Evolutionary conservation across 1,140 invertebrate genomes (phyloP).

Genomic region (Drosophila obscura): DNA sequence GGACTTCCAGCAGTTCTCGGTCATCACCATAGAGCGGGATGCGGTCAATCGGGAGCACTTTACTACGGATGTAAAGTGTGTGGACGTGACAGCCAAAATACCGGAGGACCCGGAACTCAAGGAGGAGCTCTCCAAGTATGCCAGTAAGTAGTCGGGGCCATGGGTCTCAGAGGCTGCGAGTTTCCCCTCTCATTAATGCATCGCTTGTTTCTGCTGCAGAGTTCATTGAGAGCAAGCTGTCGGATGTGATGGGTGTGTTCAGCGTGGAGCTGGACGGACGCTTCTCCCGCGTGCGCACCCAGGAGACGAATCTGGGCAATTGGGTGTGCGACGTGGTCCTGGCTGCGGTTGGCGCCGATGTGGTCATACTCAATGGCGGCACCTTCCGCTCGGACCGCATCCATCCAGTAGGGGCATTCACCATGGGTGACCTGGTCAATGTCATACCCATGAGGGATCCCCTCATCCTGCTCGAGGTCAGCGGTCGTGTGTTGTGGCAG

Average conservation of each 20-base stretch:
- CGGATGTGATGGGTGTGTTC: conserved; percentile 92
- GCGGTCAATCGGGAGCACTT: conserved; percentile 84
- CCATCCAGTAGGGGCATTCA: conserved; percentile 92
- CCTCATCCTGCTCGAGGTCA: conserved; percentile 88
- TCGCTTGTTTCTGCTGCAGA: conserved; percentile 84
- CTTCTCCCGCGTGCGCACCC: conserved; percentile 90
- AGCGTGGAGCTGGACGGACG: conserved; percentile 92
- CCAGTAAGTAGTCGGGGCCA: conserved; percentile 84
- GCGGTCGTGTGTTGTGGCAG: conserved; percentile 88
- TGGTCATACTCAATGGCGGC: conserved; percentile 94
- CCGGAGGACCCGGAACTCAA: conserved; percentile 90
- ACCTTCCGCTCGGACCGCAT: conserved; percentile 87
- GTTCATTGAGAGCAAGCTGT: conserved; percentile 92
- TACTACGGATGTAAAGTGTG: conserved; percentile 88
- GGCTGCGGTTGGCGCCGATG: conserved; percentile 91
- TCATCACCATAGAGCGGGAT: conserved; percentile 87
- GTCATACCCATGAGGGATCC: conserved; percentile 94
- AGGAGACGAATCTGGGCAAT: conserved; percentile 95
- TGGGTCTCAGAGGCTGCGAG: too few species aligned
- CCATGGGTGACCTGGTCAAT: conserved; percentile 91
- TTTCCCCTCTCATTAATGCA: background rate
- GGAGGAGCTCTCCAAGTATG: conserved; percentile 89
- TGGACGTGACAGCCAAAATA: conserved; percentile 90
- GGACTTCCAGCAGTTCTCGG: conserved; percentile 94
- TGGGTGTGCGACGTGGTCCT: conserved; percentile 95